Conservation (phyloP, 2,888 invertebrate species). For the Drosophila prolongata region DNA sequence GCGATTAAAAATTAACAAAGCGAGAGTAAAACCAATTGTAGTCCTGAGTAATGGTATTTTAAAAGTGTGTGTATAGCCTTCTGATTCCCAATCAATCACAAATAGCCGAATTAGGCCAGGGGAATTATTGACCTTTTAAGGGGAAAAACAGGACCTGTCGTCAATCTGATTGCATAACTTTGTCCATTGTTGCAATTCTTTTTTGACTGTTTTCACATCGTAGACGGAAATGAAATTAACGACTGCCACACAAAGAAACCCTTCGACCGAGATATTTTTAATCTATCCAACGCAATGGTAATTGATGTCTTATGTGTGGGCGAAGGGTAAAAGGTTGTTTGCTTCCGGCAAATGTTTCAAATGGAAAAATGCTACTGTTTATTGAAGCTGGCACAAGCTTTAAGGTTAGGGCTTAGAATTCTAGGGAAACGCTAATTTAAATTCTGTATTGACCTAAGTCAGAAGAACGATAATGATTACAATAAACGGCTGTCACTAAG, state of each 20-base stretch:
- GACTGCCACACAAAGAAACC: constrained; percentile 19
- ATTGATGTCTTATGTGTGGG: constrained; percentile 32
- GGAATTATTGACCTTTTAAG: not conserved
- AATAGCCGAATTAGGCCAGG: not conserved
- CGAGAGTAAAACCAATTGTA: constrained; percentile 3
- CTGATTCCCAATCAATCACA: constrained; percentile 5
- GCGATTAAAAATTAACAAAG: constrained; percentile 52
- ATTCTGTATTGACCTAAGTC: too few relatives aligned
- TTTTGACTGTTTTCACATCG: constrained; percentile 38
- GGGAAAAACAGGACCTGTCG: constrained; percentile 8
- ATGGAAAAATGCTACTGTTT: constrained; percentile 54
- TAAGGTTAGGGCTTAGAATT: not conserved
- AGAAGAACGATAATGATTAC: too few relatives aligned
- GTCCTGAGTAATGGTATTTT: constrained; percentile 37
- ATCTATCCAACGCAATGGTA: constrained; percentile 2
- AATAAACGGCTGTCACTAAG: too few relatives aligned
- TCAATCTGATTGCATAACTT: constrained; percentile 30
- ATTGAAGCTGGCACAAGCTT: constrained; percentile 34
- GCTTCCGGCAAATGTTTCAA: constrained; percentile 65
- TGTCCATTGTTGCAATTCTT: constrained; percentile 32
- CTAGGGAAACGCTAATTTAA: too few relatives aligned
- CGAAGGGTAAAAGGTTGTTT: constrained; percentile 31
- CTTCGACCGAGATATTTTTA: constrained; percentile 33
- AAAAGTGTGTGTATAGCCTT: constrained; percentile 6
- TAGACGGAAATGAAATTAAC: constrained; percentile 62